Evolutionary conservation across 1,140 invertebrate species (phyloP).

Genomic region (Propsilocerus akamusi): DNA sequence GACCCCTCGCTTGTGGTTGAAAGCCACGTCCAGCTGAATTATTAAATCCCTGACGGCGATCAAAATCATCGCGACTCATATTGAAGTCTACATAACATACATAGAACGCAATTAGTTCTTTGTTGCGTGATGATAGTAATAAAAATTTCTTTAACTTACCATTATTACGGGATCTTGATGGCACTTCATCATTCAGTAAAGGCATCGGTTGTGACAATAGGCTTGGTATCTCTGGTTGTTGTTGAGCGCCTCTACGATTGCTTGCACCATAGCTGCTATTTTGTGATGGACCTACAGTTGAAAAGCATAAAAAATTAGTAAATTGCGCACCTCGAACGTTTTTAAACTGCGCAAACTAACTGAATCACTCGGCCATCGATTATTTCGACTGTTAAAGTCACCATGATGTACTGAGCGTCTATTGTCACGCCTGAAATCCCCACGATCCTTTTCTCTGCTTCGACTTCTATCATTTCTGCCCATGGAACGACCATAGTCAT

Average conservation of each 20-base stretch:
- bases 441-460: slow-evolving; percentile 10
- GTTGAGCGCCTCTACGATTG: background rate
- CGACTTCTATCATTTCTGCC: slow-evolving; percentile 12
- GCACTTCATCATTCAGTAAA: background rate
- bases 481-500: slow-evolving; percentile 7
- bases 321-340: slow-evolving; percentile 7
- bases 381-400: slow-evolving; percentile 7
- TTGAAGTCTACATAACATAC: background rate
- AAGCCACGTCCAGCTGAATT: slow-evolving; percentile 5
- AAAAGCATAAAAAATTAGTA: background rate
- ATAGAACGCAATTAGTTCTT: background rate
- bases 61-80: background rate
- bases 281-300: slow-evolving; percentile 6
- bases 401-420: too few species aligned
- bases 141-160: background rate
- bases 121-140: slow-evolving; percentile 8
- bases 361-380: slow-evolving; percentile 5
- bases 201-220: background rate
- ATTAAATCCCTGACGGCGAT: background rate
- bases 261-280: slow-evolving; percentile 9
- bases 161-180: slow-evolving; percentile 12
- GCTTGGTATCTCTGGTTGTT: slow-evolving; percentile 1
- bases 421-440: slow-evolving; percentile 8
- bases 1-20: too few species aligned
- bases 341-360: slow-evolving; percentile 9